phyloP scores from a whole-genome alignment of 1,140 invertebrate genomes.

The Heliconius hermathena region DNA sequence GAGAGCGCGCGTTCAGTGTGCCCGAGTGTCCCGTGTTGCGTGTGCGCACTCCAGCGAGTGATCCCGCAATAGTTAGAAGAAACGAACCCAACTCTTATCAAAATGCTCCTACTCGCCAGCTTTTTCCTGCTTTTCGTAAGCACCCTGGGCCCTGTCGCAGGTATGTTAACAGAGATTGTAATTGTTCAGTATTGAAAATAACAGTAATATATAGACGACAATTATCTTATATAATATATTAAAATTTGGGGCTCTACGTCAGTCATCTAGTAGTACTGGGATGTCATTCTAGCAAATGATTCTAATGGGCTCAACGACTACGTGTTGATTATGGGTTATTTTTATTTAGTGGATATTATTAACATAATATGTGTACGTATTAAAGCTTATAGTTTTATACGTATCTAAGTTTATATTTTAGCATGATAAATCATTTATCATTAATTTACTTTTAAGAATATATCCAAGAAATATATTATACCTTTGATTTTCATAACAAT shows the following conservation, averaged over 20 bases:
- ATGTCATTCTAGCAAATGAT: conserved; percentile 21
- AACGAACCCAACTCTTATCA: conserved; percentile 45
- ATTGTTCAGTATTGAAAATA: too few relatives aligned
- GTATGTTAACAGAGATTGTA: conserved; percentile 50
- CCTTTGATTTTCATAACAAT: neutral
- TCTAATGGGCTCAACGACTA: conserved; percentile 19
- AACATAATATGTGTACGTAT: neutral
- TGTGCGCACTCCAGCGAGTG: conserved; percentile 69
- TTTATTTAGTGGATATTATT: conserved; percentile 15
- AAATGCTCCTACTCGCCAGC: conserved; percentile 70
- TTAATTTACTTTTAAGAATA: neutral
- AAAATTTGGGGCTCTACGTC: neutral
- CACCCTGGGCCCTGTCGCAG: conserved; percentile 67
- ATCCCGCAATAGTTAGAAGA: conserved; percentile 46
- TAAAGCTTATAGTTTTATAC: neutral
- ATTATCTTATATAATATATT: neutral
- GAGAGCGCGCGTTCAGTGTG: conserved; percentile 75
- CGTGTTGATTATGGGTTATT: conserved; percentile 21
- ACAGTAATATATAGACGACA: neutral
- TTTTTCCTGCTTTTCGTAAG: conserved; percentile 72
- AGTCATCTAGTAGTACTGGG: neutral
- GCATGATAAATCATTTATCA: neutral
- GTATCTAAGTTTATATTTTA: neutral
- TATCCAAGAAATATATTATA: neutral
- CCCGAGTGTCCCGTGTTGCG: conserved; percentile 78